Evolutionary conservation across 2,888 invertebrate species (phyloP).

Genomic region (Sminthurides aquaticus): DNA sequence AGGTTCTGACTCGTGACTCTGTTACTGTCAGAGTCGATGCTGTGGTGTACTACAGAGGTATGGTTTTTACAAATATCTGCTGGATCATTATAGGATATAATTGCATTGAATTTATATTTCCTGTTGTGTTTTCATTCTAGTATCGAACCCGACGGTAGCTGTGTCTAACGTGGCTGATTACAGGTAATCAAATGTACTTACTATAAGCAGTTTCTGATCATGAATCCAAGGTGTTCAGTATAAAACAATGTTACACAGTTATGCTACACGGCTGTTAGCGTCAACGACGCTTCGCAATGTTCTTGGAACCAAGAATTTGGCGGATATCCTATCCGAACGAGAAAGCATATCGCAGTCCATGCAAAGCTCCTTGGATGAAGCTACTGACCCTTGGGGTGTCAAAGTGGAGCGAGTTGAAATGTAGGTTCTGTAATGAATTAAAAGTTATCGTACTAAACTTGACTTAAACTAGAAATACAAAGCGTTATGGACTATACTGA

Average conservation of each 20-base stretch:
- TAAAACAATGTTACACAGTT: conserved; percentile 9
- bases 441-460: too few relatives aligned
- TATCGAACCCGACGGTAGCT: conserved; percentile 87
- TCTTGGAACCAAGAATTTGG: conserved; percentile 89
- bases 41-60: conserved; percentile 68
- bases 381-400: conserved; percentile 88
- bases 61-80: conserved; percentile 58
- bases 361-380: conserved; percentile 70
- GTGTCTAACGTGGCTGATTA: conserved; percentile 95
- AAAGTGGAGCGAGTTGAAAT: conserved; percentile 95
- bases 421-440: too few relatives aligned
- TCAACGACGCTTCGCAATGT: conserved; percentile 61
- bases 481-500: too few relatives aligned
- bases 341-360: conserved; percentile 73
- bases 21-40: conserved; percentile 91
- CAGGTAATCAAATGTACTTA: conserved; percentile 16
- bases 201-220: neutral
- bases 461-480: too few relatives aligned
- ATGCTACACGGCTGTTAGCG: conserved; percentile 70
- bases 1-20: conserved; percentile 84
- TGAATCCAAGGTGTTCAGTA: neutral
- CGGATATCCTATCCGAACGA: conserved; percentile 92
- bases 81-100: too few relatives aligned
- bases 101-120: too few relatives aligned
- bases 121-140: conserved; percentile 42